phyloP scores from a whole-genome alignment of 2,888 invertebrate species.

The Erebia aethiops region DNA sequence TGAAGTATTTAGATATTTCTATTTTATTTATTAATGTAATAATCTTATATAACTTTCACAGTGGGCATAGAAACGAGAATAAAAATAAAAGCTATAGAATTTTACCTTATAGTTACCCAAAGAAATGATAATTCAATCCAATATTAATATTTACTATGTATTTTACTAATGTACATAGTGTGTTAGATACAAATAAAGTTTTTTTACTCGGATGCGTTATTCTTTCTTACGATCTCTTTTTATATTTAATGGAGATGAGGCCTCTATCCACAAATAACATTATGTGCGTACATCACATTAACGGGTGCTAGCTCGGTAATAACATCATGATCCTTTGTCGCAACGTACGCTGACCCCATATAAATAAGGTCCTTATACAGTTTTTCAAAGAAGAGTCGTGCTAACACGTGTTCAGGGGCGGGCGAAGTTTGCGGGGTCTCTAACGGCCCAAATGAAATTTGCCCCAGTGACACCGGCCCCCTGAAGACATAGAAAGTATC shows the following conservation, averaged over 20 bases:
- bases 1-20: too few relatives aligned
- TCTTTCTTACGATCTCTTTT: slow-evolving; percentile 36
- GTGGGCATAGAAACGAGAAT: not conserved
- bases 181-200: slow-evolving; percentile 3
- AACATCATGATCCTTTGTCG: slow-evolving; percentile 76
- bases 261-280: slow-evolving; percentile 68
- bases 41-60: not conserved
- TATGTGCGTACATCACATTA: slow-evolving; percentile 70
- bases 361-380: slow-evolving; percentile 79
- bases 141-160: slow-evolving; percentile 3
- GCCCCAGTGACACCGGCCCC: slow-evolving; percentile 65
- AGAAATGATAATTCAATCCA: slow-evolving; percentile 14
- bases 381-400: slow-evolving; percentile 78
- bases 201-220: not conserved
- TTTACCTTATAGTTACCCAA: slow-evolving; percentile 1
- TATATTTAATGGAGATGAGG: slow-evolving; percentile 48
- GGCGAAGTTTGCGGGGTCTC: slow-evolving; percentile 64
- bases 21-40: too few relatives aligned
- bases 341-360: slow-evolving; percentile 76
- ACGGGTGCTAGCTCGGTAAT: slow-evolving; percentile 68
- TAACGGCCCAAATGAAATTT: slow-evolving; percentile 75
- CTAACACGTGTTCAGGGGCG: slow-evolving; percentile 75
- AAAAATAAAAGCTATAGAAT: slow-evolving; percentile 18
- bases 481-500: slow-evolving; percentile 35
- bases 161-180: slow-evolving; percentile 1